Base-by-base conservation (phyloP, 37 sponge, comb jelly and placozoan species). In the Cladorhizidae sp. region DNA sequence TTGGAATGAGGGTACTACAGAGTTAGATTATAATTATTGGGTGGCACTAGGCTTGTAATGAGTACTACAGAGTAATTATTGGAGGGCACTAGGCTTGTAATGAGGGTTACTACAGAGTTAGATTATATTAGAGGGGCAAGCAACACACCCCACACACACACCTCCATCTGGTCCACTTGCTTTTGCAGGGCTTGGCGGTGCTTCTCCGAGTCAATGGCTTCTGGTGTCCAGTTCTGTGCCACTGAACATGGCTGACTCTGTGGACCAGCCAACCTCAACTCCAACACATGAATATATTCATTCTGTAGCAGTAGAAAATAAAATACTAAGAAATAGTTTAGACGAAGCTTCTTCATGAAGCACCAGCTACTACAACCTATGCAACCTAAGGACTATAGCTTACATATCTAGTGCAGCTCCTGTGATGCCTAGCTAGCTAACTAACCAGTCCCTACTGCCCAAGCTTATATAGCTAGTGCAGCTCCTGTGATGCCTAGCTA, bases 151-250 rank as follows among this genome's bases (percentile, higher is more conserved):
- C n/a, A n/a, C n/a, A n/a, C n/a, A 31, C 52, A n/a, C 50, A 89
- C 94, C 88, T 95, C 96, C 96, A 95, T 95, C 28, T 95, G 93
- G 11, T 86, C 74, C 9, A 92, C 69, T 73, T 92, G 96, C 39
- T 80, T 78, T 71, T 93, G 96, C 21, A 93, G 63, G 14, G 67
- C 73, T 0, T 59, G 43, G 80, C 91, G 90, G 41, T 57, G 86
- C 35, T 6, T 17, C 52, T 75, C 70, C 41, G 76, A 70, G n/a
- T 67, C 33, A 49, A 26, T 20, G 11, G 45, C 61, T 40, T 62
- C 49, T 62, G 3, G 1, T 45, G 52, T 18, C 37, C 42, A 15
- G 40, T 73, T 37, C 77, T 40, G 29, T 32, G 25, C 20, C 33
- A 29, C 40, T 38, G 40, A 69, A 22, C 72, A 36, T 12, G 18